Evolutionary conservation across 2,888 invertebrate species (phyloP).

Genomic region (Anthoptus insignis): DNA sequence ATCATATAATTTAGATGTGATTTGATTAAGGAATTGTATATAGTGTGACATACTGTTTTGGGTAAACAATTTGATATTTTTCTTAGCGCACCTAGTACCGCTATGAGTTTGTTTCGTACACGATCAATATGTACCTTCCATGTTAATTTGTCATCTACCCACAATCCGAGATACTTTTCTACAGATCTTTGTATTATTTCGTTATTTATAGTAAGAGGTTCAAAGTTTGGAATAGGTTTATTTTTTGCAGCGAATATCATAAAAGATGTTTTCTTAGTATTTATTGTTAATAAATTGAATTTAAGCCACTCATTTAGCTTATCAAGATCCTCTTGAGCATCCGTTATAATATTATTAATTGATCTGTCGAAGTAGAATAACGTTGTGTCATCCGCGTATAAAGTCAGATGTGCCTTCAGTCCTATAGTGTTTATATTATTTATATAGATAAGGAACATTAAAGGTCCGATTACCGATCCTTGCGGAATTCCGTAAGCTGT

Average conservation of each 20-base stretch:
- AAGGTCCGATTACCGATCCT: no score
- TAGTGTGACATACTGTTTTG: neutral
- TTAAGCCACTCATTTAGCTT: neutral
- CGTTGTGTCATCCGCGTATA: no score
- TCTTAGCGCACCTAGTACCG: neutral
- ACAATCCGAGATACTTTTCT: constrained; percentile 19
- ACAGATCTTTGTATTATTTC: neutral
- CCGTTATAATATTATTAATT: neutral
- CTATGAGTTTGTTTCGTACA: neutral
- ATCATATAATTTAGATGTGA: neutral
- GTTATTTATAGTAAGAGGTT: neutral
- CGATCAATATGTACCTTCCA: constrained; percentile 14
- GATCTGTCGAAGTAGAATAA: neutral
- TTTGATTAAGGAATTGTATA: constrained; percentile 6
- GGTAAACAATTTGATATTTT: neutral
- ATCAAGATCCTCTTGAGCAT: neutral
- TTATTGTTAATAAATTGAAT: neutral
- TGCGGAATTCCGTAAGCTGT: no score
- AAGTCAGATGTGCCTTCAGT: no score
- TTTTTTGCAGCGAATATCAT: constrained; percentile 6
- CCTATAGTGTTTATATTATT: no score
- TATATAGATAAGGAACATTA: no score
- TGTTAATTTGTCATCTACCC: constrained; percentile 1
- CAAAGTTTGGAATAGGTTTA: constrained; percentile 17
- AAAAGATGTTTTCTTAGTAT: neutral